A percentile compares a stretch with the other conserved stretches of the same genome.
Evolutionary conservation across 1,140 invertebrate genomes (phyloP).

Genomic region (Pachypeltis micranthus): DNA sequence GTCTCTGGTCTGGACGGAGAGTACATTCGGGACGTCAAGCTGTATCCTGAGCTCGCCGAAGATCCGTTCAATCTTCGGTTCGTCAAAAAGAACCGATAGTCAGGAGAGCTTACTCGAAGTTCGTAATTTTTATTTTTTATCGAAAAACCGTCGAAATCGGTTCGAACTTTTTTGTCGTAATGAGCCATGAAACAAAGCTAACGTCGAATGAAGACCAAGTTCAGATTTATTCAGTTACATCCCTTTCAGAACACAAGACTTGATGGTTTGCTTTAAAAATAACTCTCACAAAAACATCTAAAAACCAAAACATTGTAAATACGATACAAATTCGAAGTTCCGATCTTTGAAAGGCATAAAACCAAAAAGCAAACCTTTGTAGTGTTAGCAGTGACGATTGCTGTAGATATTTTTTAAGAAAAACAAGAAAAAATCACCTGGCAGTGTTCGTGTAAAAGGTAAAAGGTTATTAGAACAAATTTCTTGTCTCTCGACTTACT

Average conservation of each 20-base stretch:
- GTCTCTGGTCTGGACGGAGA: conserved; percentile 76
- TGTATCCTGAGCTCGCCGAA: conserved; percentile 84
- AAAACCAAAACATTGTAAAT: too few relatives aligned
- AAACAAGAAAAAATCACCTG: conserved; percentile 4
- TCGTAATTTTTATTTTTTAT: too few relatives aligned
- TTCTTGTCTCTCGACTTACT: too few relatives aligned
- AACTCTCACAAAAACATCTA: background rate
- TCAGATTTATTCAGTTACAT: background rate
- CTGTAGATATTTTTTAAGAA: conserved; percentile 7
- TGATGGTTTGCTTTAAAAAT: conserved; percentile 1
- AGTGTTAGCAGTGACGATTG: background rate
- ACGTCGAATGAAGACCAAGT: conserved; percentile 1
- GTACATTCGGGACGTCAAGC: conserved; percentile 77
- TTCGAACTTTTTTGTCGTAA: too few relatives aligned
- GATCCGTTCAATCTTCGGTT: conserved; percentile 90
- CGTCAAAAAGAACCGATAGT: conserved; percentile 50
- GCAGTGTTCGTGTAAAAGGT: conserved; percentile 4
- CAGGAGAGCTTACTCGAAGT: too few relatives aligned
- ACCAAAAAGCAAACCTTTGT: background rate
- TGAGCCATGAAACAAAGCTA: too few relatives aligned
- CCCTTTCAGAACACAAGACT: background rate
- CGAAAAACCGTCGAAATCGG: too few relatives aligned
- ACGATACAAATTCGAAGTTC: too few relatives aligned
- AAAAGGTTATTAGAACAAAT: conserved; percentile 7
- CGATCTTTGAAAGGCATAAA: conserved; percentile 4